phyloP scores from a whole-genome alignment of 2,113 vertebrate species.

The Pseudopodoces humilis region DNA sequence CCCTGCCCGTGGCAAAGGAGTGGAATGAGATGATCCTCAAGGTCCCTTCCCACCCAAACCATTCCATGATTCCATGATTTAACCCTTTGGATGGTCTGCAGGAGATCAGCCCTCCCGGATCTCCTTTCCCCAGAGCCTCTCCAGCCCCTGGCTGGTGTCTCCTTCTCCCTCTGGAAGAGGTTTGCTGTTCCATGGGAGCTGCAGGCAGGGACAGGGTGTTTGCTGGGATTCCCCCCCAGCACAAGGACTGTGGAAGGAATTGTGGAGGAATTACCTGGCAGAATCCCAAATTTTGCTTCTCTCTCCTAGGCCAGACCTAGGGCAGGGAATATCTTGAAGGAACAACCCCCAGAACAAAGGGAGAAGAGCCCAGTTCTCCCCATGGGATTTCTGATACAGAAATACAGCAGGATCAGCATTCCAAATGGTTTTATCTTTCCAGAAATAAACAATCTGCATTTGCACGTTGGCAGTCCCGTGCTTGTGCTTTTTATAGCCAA shows the following conservation, averaged over 20 bases:
- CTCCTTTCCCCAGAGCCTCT: not conserved
- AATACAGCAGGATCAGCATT: not conserved
- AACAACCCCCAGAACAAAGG: not conserved
- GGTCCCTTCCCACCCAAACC: not conserved
- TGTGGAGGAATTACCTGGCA: not conserved
- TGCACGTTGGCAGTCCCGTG: not conserved
- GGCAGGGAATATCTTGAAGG: not conserved
- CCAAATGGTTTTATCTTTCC: not conserved
- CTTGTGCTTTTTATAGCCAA: not conserved
- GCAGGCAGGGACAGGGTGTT: not conserved
- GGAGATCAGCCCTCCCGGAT: not conserved
- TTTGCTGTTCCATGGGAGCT: not conserved
- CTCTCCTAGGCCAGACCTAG: not conserved
- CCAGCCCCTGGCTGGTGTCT: slow-evolving; percentile 33
- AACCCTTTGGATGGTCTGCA: not conserved
- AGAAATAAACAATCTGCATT: not conserved
- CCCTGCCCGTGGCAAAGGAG: too few species aligned
- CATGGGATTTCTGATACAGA: rapidly evolving
- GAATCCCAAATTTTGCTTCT: not conserved
- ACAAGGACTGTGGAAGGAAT: not conserved
- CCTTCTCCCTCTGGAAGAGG: not conserved
- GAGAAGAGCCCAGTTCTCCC: not conserved
- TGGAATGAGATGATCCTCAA: not conserved
- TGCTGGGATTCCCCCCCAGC: not conserved
- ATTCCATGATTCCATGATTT: not conserved